Conservation (phyloP, 2,888 invertebrate species). For the Ernsta delagoae region DNA sequence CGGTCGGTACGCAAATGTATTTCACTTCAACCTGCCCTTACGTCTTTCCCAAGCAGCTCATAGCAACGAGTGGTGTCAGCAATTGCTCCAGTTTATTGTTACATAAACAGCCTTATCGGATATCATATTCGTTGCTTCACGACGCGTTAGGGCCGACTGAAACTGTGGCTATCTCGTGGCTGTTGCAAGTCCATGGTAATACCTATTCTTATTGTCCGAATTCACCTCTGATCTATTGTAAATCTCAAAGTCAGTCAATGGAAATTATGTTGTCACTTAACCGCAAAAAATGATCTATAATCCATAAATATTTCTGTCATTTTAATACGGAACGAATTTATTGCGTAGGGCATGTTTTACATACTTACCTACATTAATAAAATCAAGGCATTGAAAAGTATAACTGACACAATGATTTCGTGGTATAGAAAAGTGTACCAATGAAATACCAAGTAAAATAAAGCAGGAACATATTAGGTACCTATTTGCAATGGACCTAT, state of each 20-base stretch:
- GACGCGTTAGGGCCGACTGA: conserved; percentile 11
- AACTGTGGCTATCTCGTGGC: conserved; percentile 11
- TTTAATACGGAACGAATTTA: no score
- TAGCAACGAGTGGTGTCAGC: conserved; percentile 44
- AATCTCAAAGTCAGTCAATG: background rate
- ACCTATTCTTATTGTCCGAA: conserved; percentile 3
- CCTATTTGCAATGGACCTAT: no score
- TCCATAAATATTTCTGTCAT: no score
- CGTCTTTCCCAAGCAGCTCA: conserved; percentile 28
- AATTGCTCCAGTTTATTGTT: conserved; percentile 68
- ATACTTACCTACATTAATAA: no score
- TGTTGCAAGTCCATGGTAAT: background rate
- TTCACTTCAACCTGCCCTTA: conserved; percentile 24
- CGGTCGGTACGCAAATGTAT: conserved; percentile 30
- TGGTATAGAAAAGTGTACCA: no score
- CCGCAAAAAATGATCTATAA: background rate
- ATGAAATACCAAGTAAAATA: no score
- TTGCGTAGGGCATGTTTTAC: no score
- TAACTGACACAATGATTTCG: no score
- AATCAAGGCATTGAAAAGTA: no score
- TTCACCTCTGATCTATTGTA: background rate
- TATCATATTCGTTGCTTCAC: conserved; percentile 31
- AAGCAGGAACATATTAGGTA: no score
- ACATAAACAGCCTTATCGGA: conserved; percentile 58
- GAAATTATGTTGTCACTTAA: conserved; percentile 3